Evolutionary conservation across 2,888 invertebrate genomes (phyloP).

Genomic region (Argyra leucocephala): DNA sequence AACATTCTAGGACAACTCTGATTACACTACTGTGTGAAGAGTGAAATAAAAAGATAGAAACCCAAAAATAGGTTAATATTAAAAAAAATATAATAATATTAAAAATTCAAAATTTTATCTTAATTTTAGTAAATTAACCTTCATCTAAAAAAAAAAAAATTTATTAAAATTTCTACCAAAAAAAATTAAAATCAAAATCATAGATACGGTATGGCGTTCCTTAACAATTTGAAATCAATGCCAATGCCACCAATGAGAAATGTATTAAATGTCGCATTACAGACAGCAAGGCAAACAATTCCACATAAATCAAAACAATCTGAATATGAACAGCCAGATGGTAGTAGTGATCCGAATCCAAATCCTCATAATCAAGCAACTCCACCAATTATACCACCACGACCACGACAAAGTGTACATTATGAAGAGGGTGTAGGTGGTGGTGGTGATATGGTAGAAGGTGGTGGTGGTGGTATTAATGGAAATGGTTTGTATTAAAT

Average conservation of each 20-base stretch:
- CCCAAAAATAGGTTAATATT: no score
- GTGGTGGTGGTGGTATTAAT: neutral
- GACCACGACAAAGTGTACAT: slow-evolving; percentile 44
- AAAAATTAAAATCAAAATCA: neutral
- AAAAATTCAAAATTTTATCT: no score
- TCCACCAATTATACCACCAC: slow-evolving; percentile 36
- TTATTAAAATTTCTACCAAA: neutral
- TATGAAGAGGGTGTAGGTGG: slow-evolving; percentile 7
- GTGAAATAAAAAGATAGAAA: no score
- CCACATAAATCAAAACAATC: slow-evolving; percentile 55
- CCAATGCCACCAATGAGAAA: slow-evolving; percentile 67
- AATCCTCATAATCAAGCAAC: slow-evolving; percentile 24
- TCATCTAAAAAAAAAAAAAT: no score
- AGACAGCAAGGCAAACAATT: slow-evolving; percentile 67
- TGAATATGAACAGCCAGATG: slow-evolving; percentile 42
- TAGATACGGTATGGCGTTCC: slow-evolving; percentile 8
- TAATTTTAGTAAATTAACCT: no score
- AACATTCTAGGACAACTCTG: no score
- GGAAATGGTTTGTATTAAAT: no score
- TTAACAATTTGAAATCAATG: slow-evolving; percentile 44
- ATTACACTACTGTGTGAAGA: no score
- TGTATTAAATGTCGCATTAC: slow-evolving; percentile 71
- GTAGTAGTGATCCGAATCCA: slow-evolving; percentile 21
- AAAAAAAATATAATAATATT: no score
- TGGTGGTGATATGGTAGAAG: slow-evolving; percentile 16